Base-by-base conservation (phyloP, 2,113 vertebrate genomes). In the Menidia beryllina region DNA sequence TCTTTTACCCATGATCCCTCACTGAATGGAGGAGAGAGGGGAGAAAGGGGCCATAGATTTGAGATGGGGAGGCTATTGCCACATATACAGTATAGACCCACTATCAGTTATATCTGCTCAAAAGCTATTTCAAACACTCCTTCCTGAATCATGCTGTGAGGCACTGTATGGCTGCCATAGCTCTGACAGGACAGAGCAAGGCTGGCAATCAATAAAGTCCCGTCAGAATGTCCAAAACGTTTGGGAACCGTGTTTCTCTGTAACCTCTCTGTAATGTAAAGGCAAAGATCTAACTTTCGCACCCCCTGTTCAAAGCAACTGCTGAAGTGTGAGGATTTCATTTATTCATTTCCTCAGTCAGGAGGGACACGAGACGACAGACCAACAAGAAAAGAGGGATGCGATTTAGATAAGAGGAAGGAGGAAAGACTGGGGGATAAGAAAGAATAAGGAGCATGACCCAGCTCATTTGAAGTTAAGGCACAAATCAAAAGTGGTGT, bases 401-500 rank as follows among this genome's bases (percentile, higher is more conserved):
- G 34, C 80, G 79, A 61, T 73, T 25, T 53, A 74, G 81, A 72
- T 38, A 50, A 34, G 38, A 58, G 51, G 30, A 34, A 59, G 47
- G 63, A 50, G 58, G 57, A 38, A 48, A 49, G 62, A 21, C 21
- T 59, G 30, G 14, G 50, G 11, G 38, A 50, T 66, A 59, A 82
- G 30, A 55, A 14, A 21, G 27, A 59, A 61, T 61, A 51, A 19
- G 34, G 47, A 63, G 45, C 43, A 7, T 10, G 58, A 84, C 69
- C 60, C 30, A 27, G 52, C 60, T 80, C 75, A 76, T 64, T 38
- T 3, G 12, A 51, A 72, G 75, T 75, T 34, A n/a, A 61, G 66
- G 12, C 17, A 69, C 88, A 79, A 89, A 90, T 91, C 81, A 88
- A 83, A 77, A 59, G 66, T 52, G 72, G 65, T 34, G 77, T 81